Conservation (phyloP, 2,113 vertebrate genomes). For the Stomatorhinus ivindoensis region DNA sequence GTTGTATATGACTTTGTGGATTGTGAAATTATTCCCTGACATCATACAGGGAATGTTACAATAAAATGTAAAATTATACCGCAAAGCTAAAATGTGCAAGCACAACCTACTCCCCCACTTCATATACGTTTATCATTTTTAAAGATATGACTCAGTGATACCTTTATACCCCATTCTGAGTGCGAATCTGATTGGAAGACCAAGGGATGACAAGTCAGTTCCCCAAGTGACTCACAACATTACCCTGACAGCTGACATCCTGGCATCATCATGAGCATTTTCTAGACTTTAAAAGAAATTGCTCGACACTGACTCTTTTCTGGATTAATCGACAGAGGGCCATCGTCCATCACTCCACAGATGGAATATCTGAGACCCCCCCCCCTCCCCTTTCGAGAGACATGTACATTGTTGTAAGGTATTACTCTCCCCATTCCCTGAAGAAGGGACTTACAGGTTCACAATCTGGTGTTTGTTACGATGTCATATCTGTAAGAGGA, state of each 20-base stretch:
- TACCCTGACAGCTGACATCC: background rate
- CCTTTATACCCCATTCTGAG: background rate
- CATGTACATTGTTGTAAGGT: background rate
- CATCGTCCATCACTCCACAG: background rate
- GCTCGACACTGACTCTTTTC: background rate
- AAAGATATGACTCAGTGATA: background rate
- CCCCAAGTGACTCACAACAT: background rate
- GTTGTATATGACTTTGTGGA: background rate
- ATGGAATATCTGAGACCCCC: background rate
- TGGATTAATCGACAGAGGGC: background rate
- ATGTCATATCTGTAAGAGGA: background rate
- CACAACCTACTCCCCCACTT: background rate
- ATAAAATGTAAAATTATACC: background rate
- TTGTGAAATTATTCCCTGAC: background rate
- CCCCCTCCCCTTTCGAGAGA: background rate
- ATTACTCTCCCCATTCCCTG: slow-evolving; percentile 25
- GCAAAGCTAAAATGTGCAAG: background rate
- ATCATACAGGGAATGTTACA: background rate
- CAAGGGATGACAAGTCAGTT: background rate
- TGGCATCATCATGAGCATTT: background rate
- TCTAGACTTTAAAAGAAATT: background rate
- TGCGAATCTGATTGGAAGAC: background rate
- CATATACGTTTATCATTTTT: background rate
- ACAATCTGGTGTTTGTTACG: background rate
- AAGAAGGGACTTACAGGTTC: background rate